Evolutionary conservation across 1,140 invertebrate genomes (phyloP).

Genomic region (Scylla paramamosain): DNA sequence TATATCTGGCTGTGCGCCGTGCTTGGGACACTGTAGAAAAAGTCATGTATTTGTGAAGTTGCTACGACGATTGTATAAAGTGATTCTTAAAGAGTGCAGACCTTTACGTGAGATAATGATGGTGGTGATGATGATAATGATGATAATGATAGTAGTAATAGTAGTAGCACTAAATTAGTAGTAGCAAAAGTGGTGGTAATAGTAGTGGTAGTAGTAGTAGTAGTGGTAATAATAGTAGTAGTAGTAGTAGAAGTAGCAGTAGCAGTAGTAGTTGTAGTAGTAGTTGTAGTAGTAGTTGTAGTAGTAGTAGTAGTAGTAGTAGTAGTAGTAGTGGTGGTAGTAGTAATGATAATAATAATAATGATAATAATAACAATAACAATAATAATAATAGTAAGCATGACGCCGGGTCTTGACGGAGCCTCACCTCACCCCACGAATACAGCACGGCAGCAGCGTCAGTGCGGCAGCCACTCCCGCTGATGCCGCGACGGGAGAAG

Average conservation of each 20-base stretch:
- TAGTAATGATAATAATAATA: neutral
- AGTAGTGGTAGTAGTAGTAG: neutral
- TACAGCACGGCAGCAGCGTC: too few species aligned
- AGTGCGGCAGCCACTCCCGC: too few species aligned
- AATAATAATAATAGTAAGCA: neutral
- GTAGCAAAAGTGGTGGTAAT: neutral
- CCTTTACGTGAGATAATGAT: neutral
- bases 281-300: neutral
- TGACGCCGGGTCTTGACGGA: too few species aligned
- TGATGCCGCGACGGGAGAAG: too few species aligned
- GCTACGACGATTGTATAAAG: too few species aligned
- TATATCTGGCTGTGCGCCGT: too few species aligned
- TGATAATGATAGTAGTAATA: slow-evolving; percentile 8
- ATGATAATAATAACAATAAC: neutral
- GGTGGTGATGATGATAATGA: neutral
- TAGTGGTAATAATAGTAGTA: slow-evolving; percentile 13
- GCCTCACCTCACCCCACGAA: too few species aligned
- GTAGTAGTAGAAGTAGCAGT: neutral
- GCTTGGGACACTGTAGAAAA: too few species aligned
- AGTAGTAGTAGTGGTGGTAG: slow-evolving; percentile 1
- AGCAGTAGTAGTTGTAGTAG: neutral
- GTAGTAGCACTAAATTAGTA: neutral
- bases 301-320: slow-evolving; percentile 38
- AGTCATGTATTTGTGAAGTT: too few species aligned
- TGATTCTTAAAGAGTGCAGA: too few species aligned